Conservation (phyloP, 35 echinoderm and acorn worm species). For the Ophioderma brevispina region DNA sequence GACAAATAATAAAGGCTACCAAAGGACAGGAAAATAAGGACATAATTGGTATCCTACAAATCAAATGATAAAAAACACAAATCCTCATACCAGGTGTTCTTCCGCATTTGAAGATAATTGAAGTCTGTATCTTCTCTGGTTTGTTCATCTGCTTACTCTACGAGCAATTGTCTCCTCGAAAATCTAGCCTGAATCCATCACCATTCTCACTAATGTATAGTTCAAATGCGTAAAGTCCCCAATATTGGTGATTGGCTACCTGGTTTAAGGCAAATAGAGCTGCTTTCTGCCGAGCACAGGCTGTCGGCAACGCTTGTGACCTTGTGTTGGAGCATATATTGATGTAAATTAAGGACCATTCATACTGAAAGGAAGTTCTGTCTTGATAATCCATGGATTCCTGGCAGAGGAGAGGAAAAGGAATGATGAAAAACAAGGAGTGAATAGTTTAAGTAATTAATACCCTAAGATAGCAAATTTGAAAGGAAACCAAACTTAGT, state of each 20-base stretch:
- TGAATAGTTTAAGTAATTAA: too few relatives aligned
- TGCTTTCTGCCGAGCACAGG: not conserved
- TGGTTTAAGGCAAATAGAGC: conserved; percentile 46
- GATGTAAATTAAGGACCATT: conserved; percentile 37
- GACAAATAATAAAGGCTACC: too few relatives aligned
- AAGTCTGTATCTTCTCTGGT: conserved; percentile 27
- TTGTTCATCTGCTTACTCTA: not conserved
- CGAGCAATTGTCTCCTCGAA: conserved; percentile 34
- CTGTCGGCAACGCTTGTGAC: not conserved
- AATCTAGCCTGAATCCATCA: conserved; percentile 78
- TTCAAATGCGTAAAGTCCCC: conserved; percentile 26
- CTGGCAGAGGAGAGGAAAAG: conserved; percentile 18
- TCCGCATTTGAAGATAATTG: conserved; percentile 73
- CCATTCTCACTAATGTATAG: conserved; percentile 13
- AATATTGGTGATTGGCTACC: not conserved
- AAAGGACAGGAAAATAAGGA: too few relatives aligned
- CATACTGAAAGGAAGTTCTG: not conserved
- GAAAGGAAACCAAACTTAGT: too few relatives aligned
- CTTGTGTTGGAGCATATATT: conserved; percentile 40
- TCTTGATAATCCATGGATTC: conserved; percentile 44
- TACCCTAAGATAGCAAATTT: too few relatives aligned
- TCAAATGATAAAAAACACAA: too few relatives aligned
- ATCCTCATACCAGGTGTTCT: conserved; percentile 66
- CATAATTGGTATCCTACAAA: too few relatives aligned
- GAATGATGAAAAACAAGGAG: too few relatives aligned